Conservation (phyloP, 2,797 vertebrate genomes). For the Pipistrellus pipistrellus region DNA sequence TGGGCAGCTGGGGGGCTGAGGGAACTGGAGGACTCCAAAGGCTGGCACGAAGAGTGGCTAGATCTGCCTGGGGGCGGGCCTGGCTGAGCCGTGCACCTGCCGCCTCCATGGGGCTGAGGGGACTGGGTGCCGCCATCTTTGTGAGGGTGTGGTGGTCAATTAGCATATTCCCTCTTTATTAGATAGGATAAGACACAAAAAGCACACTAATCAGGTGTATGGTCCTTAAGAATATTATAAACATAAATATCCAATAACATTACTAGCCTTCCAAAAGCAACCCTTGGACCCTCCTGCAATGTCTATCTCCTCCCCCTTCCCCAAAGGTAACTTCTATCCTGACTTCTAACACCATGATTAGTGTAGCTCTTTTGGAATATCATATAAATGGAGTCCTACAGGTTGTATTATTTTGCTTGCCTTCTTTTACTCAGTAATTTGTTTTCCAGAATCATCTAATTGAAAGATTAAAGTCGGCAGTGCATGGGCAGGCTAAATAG, state of each 20-base stretch:
- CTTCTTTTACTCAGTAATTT: neutral
- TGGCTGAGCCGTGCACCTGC: too few species aligned
- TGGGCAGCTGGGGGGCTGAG: too few species aligned
- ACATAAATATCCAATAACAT: slow-evolving; percentile 15
- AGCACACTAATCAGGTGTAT: neutral
- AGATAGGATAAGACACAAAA: neutral
- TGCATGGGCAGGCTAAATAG: too few species aligned
- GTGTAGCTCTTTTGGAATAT: neutral
- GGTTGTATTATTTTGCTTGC: slow-evolving; percentile 7
- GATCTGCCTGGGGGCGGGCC: too few species aligned
- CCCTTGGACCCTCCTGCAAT: neutral
- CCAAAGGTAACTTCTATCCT: neutral
- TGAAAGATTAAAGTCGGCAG: too few species aligned
- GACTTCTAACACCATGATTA: neutral
- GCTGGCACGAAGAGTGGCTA: too few species aligned
- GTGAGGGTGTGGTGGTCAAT: too few species aligned
- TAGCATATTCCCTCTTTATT: too few species aligned
- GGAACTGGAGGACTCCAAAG: too few species aligned
- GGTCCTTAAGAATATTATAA: neutral
- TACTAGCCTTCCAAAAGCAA: neutral
- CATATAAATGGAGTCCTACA: neutral
- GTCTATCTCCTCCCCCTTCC: neutral
- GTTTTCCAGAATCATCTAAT: neutral
- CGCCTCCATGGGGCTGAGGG: too few species aligned
- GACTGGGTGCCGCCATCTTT: too few species aligned